phyloP scores from a whole-genome alignment of 2,888 invertebrate species.

The Archaeoteleia sp. region DNA sequence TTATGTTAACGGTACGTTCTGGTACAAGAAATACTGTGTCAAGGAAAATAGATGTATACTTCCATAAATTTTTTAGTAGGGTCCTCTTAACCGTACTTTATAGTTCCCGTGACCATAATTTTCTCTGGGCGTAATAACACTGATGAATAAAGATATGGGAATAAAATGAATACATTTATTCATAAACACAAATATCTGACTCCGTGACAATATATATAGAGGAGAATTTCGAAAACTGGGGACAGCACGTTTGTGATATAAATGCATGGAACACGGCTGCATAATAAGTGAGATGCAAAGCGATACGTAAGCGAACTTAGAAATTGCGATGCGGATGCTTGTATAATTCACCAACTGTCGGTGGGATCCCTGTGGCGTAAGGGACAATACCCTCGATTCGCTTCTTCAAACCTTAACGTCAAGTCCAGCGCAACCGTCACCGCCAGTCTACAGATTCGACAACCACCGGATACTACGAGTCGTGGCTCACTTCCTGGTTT shows the following conservation, averaged over 20 bases:
- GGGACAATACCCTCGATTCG: slow-evolving; percentile 63
- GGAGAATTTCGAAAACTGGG: slow-evolving; percentile 9
- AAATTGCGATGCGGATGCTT: slow-evolving; percentile 35
- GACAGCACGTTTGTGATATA: slow-evolving; percentile 13
- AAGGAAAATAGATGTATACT: too few species aligned
- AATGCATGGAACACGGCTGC: slow-evolving; percentile 28
- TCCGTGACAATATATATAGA: too few species aligned
- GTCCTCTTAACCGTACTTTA: too few species aligned
- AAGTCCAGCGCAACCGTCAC: slow-evolving; percentile 29
- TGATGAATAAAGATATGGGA: too few species aligned
- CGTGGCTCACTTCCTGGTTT: slow-evolving; percentile 35
- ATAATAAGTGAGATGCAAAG: slow-evolving; percentile 29
- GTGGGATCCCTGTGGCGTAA: slow-evolving; percentile 59
- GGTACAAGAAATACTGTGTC: too few species aligned
- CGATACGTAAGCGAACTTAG: slow-evolving; percentile 22
- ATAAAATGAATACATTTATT: too few species aligned
- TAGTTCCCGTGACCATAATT: too few species aligned
- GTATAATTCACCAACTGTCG: slow-evolving; percentile 65
- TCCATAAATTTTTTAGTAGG: too few species aligned
- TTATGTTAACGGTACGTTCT: too few species aligned
- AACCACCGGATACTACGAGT: slow-evolving; percentile 54
- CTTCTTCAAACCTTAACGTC: slow-evolving; percentile 44
- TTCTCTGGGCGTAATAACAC: too few species aligned
- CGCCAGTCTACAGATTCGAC: slow-evolving; percentile 49
- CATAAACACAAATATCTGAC: too few species aligned